A percentile compares a stretch with the other conserved stretches of the same genome.
These are phyloP conservation scores for Astreopora myriophthalma DNA, from an alignment of 64 coral and sea anemone genomes.

Conservation along the genomic window DNA sequence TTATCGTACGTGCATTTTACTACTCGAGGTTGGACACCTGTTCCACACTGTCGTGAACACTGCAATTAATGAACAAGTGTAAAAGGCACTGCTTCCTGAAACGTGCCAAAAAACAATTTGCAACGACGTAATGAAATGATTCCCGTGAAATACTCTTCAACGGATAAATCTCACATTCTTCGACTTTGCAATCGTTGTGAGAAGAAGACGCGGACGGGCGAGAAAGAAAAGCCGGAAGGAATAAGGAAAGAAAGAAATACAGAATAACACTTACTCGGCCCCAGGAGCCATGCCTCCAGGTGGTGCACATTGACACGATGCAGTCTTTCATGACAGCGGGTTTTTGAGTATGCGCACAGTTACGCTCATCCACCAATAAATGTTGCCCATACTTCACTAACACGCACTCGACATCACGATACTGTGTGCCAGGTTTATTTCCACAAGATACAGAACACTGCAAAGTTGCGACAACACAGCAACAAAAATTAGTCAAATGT, in stretches of 20 bases:
- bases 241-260: too few species aligned
- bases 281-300: constrained; percentile 65
- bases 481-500: background rate
- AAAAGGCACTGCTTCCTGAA: too few species aligned
- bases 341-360: constrained; percentile 26
- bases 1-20: constrained; percentile 65
- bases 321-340: constrained; percentile 11
- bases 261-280: constrained; percentile 28
- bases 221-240: too few species aligned
- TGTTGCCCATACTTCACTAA: background rate
- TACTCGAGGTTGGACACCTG: constrained; percentile 57
- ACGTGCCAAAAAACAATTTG: too few species aligned
- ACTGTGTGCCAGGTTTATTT: constrained; percentile 26
- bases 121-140: too few species aligned
- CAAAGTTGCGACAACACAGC: background rate
- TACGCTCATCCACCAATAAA: background rate
- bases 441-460: constrained; percentile 64
- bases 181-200: too few species aligned
- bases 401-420: constrained; percentile 37
- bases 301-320: constrained; percentile 31
- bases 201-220: too few species aligned
- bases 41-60: constrained; percentile 58
- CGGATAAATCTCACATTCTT: too few species aligned
- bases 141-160: too few species aligned
- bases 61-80: background rate